phyloP scores from a whole-genome alignment of 2,797 vertebrate species.

The Labroides dimidiatus region DNA sequence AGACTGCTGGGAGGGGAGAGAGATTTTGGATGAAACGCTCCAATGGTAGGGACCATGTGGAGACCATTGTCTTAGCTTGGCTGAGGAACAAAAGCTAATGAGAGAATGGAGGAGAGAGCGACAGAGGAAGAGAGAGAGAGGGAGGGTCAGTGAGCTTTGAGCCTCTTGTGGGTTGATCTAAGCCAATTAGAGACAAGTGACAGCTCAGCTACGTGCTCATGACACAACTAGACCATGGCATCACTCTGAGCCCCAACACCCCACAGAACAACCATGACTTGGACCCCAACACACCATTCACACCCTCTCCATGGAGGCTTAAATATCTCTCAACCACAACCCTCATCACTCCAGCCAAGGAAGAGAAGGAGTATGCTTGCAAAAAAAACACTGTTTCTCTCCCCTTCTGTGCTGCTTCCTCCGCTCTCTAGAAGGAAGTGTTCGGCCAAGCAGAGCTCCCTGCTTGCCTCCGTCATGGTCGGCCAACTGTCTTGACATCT shows the following conservation, averaged over 20 bases:
- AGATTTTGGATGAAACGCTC: slow-evolving; percentile 42
- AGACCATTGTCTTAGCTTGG: slow-evolving; percentile 48
- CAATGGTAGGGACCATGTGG: slow-evolving; percentile 37
- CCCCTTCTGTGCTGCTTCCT: slow-evolving; percentile 33
- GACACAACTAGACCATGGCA: slow-evolving; percentile 83
- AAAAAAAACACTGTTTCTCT: slow-evolving; percentile 34
- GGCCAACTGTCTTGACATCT: slow-evolving; percentile 77
- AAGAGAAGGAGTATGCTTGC: slow-evolving; percentile 27
- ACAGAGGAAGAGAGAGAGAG: slow-evolving; percentile 40
- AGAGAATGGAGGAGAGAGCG: slow-evolving; percentile 32
- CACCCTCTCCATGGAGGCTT: slow-evolving; percentile 35
- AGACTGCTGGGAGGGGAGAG: slow-evolving; percentile 26
- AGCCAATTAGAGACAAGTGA: slow-evolving; percentile 85
- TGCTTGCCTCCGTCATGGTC: slow-evolving; percentile 69
- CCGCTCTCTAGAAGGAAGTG: slow-evolving; percentile 50
- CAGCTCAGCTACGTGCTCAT: slow-evolving; percentile 79
- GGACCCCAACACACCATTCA: slow-evolving; percentile 62
- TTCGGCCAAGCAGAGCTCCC: slow-evolving; percentile 47
- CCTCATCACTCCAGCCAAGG: slow-evolving; percentile 43
- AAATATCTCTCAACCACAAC: slow-evolving; percentile 46
- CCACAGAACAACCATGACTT: slow-evolving; percentile 49
- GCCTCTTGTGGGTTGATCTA: slow-evolving; percentile 71
- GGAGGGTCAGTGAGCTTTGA: slow-evolving; percentile 80
- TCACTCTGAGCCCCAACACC: slow-evolving; percentile 58
- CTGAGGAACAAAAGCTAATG: slow-evolving; percentile 47